Evolutionary conservation across 1,140 invertebrate genomes (phyloP).

Genomic region (Probaryconus sp.): DNA sequence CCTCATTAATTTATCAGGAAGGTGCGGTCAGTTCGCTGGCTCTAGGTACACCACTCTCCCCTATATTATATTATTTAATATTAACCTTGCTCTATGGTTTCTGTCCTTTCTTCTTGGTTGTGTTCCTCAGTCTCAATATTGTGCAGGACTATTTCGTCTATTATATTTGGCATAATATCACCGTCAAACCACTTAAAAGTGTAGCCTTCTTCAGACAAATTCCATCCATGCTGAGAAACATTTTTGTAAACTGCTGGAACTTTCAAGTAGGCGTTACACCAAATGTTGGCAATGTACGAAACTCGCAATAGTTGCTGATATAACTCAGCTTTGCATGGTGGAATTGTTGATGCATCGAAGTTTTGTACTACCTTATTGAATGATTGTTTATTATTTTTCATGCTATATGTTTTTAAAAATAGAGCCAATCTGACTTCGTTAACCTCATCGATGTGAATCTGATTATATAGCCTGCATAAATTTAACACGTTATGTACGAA

Average conservation of each 20-base stretch:
- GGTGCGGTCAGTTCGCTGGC: no score
- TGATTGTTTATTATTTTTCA: slow-evolving; percentile 2
- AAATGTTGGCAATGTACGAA: slow-evolving; percentile 6
- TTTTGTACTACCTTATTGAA: not conserved
- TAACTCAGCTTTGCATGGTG: slow-evolving; percentile 5
- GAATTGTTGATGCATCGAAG: slow-evolving; percentile 5
- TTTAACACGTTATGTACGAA: not conserved
- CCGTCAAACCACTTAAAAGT: no score
- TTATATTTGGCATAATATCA: no score
- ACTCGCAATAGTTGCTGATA: slow-evolving; percentile 2
- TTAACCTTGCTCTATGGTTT: no score
- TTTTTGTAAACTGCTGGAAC: not conserved
- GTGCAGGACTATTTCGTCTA: no score
- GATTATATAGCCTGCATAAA: not conserved
- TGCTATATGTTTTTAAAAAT: slow-evolving; percentile 11
- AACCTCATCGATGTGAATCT: not conserved
- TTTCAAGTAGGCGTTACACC: slow-evolving; percentile 11
- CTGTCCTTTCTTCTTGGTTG: no score
- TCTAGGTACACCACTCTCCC: no score
- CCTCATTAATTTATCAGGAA: no score
- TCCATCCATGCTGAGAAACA: not conserved
- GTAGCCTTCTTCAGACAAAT: slow-evolving; percentile 1
- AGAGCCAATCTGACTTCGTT: slow-evolving; percentile 7
- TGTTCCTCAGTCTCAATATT: no score
- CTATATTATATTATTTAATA: no score